Base-by-base conservation (phyloP, 2,888 invertebrate species). In the Orthosia cruda region DNA sequence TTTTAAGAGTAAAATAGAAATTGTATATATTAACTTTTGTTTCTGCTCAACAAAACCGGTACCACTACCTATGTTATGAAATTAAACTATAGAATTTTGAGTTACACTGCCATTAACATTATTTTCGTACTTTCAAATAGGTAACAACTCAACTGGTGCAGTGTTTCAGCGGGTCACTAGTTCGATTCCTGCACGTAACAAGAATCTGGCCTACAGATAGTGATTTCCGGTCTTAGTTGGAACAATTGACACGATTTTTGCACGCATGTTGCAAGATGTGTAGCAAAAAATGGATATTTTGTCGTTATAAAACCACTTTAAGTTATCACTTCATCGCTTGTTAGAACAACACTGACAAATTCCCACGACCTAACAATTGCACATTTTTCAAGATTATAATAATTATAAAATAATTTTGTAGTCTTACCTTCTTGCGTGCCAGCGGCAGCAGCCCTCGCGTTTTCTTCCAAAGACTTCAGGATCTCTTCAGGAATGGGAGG, bases 401-500 rank as follows among this genome's bases (percentile, higher is more conserved):
- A n/a, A 52, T 58, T 32, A 32, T 57, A 47, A 20, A 63, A 69
- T 23, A 49, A 20, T 26, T 12, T 45, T 16, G 57, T 45, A 20
- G 32, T 52, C 72, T 81, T 91, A 96, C 96, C 96, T 95, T 96
- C 96, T 92, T 96, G 96, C 4, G 93, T 95, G 13, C 96, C 96
- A 79, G 95, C 92, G 23, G 96, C 96, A 7, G 96, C 96, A 18
- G 96, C 96, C 57, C 88, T 91, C 0, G 96, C 95, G 64, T 96
- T 96, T 63, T 94, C 91, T 80, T 96, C 96, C 81, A 96, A 91
- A 2, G 96, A 95, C 83, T 91, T 95, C 79, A 95, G 86, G 66
- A 96, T 96, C 80, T 95, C 96, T 68, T 94, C 95, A 49, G 96
- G 96, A 59, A 96, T 96, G 1, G 96, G 96, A 55, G 91, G 96